A percentile compares a stretch with the other conserved stretches of the same genome.
Conservation (phyloP, 2,888 invertebrate genomes). For the Drosophila putrida region DNA sequence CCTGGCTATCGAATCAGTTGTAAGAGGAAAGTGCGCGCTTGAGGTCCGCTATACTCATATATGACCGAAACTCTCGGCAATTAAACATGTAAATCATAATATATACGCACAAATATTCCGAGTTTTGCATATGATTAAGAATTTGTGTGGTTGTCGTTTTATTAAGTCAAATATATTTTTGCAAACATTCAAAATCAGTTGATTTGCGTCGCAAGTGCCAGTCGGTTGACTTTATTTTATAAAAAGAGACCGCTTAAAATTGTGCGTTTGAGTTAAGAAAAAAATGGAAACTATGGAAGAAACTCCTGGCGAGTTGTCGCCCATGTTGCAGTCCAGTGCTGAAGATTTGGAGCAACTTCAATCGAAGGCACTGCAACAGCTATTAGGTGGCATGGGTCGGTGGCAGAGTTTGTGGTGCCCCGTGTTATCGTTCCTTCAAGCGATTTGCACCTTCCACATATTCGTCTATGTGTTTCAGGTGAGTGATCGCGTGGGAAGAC, state of each 20-base stretch:
- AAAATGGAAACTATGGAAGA: conserved; percentile 48
- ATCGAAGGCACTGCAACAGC: conserved; percentile 73
- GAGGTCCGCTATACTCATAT: conserved; percentile 27
- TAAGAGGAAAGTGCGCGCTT: conserved; percentile 42
- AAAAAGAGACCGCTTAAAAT: conserved; percentile 1
- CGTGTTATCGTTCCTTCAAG: conserved; percentile 87
- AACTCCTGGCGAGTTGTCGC: conserved; percentile 55
- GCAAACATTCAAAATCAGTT: conserved; percentile 66
- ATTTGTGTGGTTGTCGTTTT: conserved; percentile 27
- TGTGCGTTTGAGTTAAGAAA: conserved; percentile 5
- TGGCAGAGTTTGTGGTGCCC: conserved; percentile 88
- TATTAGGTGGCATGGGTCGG: conserved; percentile 87
- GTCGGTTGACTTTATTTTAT: conserved; percentile 55
- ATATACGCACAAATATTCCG: conserved; percentile 40
- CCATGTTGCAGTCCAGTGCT: conserved; percentile 51
- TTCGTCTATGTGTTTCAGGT: conserved; percentile 87
- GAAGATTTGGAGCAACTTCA: conserved; percentile 70
- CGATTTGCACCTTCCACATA: conserved; percentile 89
- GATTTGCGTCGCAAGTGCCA: conserved; percentile 53
- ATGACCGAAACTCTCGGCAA: conserved; percentile 43
- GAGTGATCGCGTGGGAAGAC: conserved; percentile 59
- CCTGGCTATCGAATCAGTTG: conserved; percentile 45
- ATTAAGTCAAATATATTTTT: conserved; percentile 41
- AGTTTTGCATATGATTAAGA: conserved; percentile 57
- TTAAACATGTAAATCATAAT: conserved; percentile 44